These are phyloP conservation scores for Carabus problematicus DNA, from an alignment of 2,888 invertebrate genomes.

Conservation along the genomic window DNA sequence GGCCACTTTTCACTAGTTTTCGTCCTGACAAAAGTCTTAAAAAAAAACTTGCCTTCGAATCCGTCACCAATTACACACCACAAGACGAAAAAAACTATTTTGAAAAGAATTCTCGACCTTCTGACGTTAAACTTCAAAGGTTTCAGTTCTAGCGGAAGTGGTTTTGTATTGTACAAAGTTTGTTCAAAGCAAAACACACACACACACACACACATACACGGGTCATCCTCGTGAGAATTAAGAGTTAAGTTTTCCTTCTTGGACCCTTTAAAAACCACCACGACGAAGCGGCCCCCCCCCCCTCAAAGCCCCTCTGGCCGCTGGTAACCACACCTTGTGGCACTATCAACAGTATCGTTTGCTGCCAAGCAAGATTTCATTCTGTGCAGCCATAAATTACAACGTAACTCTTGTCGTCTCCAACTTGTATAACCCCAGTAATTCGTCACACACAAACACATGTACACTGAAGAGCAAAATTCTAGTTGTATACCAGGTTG, in stretches of 20 bases:
- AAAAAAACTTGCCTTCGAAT: not conserved
- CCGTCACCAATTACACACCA: constrained; percentile 5
- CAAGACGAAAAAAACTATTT: constrained; percentile 6
- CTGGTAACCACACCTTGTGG: not conserved
- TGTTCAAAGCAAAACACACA: not conserved
- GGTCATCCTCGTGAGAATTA: constrained; percentile 5
- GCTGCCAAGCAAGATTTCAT: too few species aligned
- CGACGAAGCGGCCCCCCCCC: not conserved
- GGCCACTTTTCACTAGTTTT: too few species aligned
- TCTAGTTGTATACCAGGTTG: too few species aligned
- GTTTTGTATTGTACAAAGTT: constrained; percentile 11
- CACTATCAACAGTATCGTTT: too few species aligned
- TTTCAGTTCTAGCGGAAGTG: constrained; percentile 1
- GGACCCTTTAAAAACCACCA: constrained; percentile 1
- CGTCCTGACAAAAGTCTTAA: too few species aligned
- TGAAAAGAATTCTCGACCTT: constrained; percentile 2
- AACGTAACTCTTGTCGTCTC: too few species aligned
- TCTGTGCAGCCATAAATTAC: too few species aligned
- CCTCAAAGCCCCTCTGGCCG: not conserved
- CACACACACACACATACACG: constrained; percentile 1
- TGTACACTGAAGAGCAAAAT: too few species aligned
- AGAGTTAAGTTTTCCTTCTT: not conserved
- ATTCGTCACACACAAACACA: too few species aligned
- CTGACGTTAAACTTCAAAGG: constrained; percentile 1
- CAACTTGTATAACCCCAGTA: too few species aligned